A percentile compares a stretch with the other conserved stretches of the same genome.
phyloP scores from a whole-genome alignment of 2,797 vertebrate species.

The Peromyscus aztecus region DNA sequence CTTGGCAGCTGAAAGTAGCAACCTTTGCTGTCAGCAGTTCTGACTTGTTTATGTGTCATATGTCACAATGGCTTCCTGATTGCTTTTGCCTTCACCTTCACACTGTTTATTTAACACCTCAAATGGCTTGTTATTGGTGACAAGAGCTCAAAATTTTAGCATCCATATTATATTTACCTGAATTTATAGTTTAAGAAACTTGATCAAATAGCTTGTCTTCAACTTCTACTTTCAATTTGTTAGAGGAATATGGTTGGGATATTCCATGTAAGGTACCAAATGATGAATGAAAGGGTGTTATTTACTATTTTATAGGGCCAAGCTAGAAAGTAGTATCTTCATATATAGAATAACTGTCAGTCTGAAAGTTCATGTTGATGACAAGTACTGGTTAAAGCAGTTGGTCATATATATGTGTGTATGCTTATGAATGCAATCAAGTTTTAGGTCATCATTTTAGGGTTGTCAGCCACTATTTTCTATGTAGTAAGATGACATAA shows the following conservation, averaged over 20 bases:
- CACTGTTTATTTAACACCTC: not conserved
- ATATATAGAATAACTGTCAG: not conserved
- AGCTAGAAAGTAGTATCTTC: not conserved
- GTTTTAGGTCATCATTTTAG: not conserved
- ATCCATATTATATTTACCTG: not conserved
- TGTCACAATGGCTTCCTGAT: not conserved
- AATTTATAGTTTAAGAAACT: not conserved
- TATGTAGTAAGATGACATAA: not conserved
- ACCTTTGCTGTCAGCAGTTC: not conserved
- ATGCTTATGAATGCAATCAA: not conserved
- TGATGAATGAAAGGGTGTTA: not conserved
- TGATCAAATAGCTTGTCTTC: not conserved
- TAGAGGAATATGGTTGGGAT: not conserved
- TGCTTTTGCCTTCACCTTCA: not conserved
- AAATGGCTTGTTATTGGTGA: not conserved
- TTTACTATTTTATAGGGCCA: not conserved
- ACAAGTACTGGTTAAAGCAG: not conserved
- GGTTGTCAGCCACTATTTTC: not conserved
- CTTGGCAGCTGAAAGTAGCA: not conserved
- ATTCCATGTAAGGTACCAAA: not conserved
- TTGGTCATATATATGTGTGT: not conserved
- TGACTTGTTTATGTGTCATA: not conserved
- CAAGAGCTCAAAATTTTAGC: not conserved
- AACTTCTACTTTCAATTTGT: conserved; percentile 48
- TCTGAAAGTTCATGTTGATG: not conserved